These are phyloP conservation scores for Caenorhabditis doughertyi DNA, from an alignment of 2,888 invertebrate species.

Conservation along the genomic window DNA sequence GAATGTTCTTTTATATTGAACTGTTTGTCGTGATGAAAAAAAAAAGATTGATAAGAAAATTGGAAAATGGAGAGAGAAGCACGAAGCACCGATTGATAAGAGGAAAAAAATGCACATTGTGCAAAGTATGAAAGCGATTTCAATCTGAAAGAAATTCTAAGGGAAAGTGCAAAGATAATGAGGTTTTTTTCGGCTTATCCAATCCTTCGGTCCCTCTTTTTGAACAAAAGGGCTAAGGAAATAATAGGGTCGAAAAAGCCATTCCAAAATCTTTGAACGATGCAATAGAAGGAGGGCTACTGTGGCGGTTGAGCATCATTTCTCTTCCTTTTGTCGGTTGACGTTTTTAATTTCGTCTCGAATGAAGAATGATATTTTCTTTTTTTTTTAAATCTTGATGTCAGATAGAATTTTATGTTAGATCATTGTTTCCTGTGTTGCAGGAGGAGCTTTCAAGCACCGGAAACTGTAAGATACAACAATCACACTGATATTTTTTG, in stretches of 20 bases:
- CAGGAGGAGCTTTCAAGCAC: too few relatives aligned
- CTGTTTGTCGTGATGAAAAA: background rate
- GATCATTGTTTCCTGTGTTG: too few relatives aligned
- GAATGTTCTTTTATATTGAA: background rate
- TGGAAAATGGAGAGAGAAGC: background rate
- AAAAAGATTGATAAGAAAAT: background rate
- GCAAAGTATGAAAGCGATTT: background rate
- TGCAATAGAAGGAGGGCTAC: background rate
- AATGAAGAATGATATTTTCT: too few relatives aligned
- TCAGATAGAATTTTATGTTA: too few relatives aligned
- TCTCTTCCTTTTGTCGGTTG: background rate
- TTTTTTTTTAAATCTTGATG: too few relatives aligned
- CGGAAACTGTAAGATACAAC: too few relatives aligned
- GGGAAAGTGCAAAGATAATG: background rate
- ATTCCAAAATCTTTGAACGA: constrained; percentile 5
- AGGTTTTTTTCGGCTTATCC: background rate
- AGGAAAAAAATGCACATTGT: too few relatives aligned
- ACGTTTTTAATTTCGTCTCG: background rate
- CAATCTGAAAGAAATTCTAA: background rate
- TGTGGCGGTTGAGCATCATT: background rate
- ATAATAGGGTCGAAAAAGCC: constrained; percentile 13
- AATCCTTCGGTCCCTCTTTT: background rate
- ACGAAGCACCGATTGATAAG: too few relatives aligned
- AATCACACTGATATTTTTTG: too few relatives aligned
- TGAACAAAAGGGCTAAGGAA: background rate